A percentile compares a stretch with the other conserved stretches of the same genome.
phyloP scores from a whole-genome alignment of 2,797 vertebrate species.

The Periparus ater region DNA sequence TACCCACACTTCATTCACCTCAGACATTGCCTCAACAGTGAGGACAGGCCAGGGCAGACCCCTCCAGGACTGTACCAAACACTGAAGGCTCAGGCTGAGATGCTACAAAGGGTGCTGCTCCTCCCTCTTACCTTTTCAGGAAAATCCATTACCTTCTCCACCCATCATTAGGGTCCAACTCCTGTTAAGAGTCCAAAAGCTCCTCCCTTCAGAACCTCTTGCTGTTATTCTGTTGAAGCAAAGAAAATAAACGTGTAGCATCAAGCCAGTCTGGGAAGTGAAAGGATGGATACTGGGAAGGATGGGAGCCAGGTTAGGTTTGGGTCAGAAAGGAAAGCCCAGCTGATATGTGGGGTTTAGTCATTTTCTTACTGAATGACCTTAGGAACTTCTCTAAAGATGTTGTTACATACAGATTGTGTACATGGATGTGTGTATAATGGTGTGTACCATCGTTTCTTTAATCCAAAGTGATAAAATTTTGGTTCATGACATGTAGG shows the following conservation, averaged over 20 bases:
- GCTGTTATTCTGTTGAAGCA: not conserved
- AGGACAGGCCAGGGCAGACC: not conserved
- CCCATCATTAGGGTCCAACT: not conserved
- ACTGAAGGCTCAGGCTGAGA: not conserved
- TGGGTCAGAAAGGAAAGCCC: not conserved
- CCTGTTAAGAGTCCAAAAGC: not conserved
- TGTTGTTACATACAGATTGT: accelerated
- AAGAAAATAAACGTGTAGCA: not conserved
- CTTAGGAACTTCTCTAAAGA: not conserved
- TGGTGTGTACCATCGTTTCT: not conserved
- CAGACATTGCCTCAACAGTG: not conserved
- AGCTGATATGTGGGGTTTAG: not conserved
- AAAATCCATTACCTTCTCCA: not conserved
- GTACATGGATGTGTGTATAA: accelerated
- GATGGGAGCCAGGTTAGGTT: not conserved
- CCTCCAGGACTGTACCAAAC: not conserved
- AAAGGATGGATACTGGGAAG: not conserved
- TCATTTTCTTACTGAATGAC: not conserved
- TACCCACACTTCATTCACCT: not conserved
- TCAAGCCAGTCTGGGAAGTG: not conserved
- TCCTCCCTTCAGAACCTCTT: not conserved
- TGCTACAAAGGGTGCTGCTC: not conserved
- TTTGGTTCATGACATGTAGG: not conserved
- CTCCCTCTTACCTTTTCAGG: not conserved
- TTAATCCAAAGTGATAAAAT: not conserved